phyloP scores from a whole-genome alignment of 2,888 invertebrate species.

The Epistrophe eligans region DNA sequence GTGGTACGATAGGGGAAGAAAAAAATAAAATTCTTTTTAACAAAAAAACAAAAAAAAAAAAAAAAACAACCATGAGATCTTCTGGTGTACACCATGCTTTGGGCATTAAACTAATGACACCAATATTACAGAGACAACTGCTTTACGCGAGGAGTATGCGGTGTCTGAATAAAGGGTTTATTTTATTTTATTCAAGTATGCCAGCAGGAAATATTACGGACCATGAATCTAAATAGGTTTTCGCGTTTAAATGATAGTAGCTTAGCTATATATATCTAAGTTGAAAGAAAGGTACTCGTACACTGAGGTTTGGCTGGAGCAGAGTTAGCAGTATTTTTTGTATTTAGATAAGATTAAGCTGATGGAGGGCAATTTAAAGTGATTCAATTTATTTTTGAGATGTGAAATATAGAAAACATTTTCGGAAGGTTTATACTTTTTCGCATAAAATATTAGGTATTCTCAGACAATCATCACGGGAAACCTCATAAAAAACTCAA shows the following conservation, averaged over 20 bases:
- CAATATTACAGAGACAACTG: background rate
- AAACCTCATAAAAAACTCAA: too few species aligned
- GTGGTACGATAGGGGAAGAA: background rate
- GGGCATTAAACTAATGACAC: conserved; percentile 20
- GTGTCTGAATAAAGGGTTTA: background rate
- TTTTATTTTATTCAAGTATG: background rate
- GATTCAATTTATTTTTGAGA: background rate
- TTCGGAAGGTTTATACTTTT: too few species aligned
- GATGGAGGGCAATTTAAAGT: background rate
- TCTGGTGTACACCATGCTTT: background rate
- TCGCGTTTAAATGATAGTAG: background rate
- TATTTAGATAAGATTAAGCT: background rate
- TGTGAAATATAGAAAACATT: background rate
- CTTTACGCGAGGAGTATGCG: background rate
- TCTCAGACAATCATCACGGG: too few species aligned
- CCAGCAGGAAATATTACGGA: conserved; percentile 7
- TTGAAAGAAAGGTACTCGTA: background rate
- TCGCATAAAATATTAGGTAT: too few species aligned
- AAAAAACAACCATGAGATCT: background rate
- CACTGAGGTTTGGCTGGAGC: background rate
- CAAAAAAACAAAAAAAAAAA: background rate
- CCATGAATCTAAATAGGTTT: background rate
- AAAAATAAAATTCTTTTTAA: background rate
- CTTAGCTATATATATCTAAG: background rate
- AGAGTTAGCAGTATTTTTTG: background rate